Evolutionary conservation across 2,797 vertebrate species (phyloP).

Genomic region (Leontocebus nigricollis): DNA sequence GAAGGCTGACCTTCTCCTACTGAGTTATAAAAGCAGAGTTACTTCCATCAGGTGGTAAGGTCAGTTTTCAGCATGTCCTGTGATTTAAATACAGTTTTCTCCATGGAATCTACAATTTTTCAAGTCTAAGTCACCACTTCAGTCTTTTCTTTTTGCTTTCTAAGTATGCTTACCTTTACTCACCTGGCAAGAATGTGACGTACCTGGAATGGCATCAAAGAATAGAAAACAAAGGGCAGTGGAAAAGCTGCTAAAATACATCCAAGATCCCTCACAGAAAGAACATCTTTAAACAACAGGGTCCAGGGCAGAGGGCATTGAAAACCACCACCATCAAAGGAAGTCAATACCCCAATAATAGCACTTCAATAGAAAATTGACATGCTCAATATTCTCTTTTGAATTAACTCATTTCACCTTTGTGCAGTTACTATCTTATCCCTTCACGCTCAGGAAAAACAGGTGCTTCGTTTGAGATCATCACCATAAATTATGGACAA

Average conservation of each 20-base stretch:
- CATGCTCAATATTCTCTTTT: neutral
- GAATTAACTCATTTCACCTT: neutral
- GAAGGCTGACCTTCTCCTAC: neutral
- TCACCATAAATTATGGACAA: neutral
- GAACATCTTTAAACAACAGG: neutral
- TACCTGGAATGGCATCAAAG: neutral
- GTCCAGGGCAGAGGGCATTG: neutral
- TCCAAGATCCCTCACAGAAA: neutral
- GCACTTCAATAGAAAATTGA: neutral
- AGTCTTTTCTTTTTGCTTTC: neutral
- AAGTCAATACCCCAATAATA: accelerated
- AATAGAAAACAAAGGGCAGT: neutral
- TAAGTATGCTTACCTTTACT: neutral
- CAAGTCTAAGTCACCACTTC: neutral
- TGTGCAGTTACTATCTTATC: neutral
- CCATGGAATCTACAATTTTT: neutral
- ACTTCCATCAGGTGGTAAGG: neutral
- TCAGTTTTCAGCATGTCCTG: neutral
- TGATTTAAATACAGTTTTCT: neutral
- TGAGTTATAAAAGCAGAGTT: neutral
- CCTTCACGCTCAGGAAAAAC: neutral
- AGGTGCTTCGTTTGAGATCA: neutral
- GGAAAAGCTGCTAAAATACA: neutral
- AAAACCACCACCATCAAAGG: neutral
- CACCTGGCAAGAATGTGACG: neutral